Percentiles rank a stretch among this genome's conserved stretches.
phyloP scores from a whole-genome alignment of 2,888 invertebrate species.

The Sinohyriopsis cumingii region DNA sequence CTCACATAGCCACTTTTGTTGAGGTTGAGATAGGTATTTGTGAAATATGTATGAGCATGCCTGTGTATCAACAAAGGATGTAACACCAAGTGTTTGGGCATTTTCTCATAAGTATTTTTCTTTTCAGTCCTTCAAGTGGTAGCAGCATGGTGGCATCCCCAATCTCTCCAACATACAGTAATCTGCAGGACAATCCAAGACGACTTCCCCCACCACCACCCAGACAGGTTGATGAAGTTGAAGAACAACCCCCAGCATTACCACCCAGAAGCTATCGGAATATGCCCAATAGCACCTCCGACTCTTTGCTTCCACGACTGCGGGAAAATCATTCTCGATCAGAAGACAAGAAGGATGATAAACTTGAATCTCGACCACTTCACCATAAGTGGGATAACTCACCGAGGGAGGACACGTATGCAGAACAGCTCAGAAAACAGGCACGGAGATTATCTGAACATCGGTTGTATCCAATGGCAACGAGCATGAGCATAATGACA shows the following conservation, averaged over 20 bases:
- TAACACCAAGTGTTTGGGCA: too few species aligned
- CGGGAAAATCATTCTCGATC: constrained; percentile 1
- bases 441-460: constrained; percentile 67
- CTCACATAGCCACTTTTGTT: too few species aligned
- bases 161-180: constrained; percentile 49
- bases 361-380: constrained; percentile 4
- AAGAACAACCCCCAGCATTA: constrained; percentile 56
- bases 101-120: neutral
- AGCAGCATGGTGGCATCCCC: constrained; percentile 48
- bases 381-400: constrained; percentile 31
- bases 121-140: constrained; percentile 31
- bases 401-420: constrained; percentile 56
- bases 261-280: constrained; percentile 54
- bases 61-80: too few species aligned
- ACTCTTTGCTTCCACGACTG: constrained; percentile 27
- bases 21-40: too few species aligned
- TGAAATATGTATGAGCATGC: too few species aligned
- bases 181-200: constrained; percentile 43
- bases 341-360: constrained; percentile 10
- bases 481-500: constrained; percentile 43
- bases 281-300: constrained; percentile 31
- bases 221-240: constrained; percentile 32
- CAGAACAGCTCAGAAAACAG: constrained; percentile 58
- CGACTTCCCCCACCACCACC: constrained; percentile 51
- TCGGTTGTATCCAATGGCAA: constrained; percentile 33